phyloP scores from a whole-genome alignment of 2,797 vertebrate species.

The Scolopax rusticola region DNA sequence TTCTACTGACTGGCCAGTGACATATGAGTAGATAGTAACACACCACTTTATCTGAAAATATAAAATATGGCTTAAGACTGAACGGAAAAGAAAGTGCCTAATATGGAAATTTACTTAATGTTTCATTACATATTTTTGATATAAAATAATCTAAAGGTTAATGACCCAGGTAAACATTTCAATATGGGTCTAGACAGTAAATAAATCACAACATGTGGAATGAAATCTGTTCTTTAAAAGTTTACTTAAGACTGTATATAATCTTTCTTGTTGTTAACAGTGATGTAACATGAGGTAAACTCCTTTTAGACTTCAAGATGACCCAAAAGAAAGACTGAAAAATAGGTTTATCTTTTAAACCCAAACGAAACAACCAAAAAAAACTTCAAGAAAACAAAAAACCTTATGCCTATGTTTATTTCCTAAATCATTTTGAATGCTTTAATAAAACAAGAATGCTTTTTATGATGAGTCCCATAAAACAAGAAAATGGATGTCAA shows the following conservation, averaged over 20 bases:
- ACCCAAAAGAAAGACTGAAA: background rate
- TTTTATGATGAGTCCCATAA: background rate
- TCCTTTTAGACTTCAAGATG: background rate
- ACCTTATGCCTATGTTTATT: background rate
- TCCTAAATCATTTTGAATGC: background rate
- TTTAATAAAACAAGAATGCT: background rate
- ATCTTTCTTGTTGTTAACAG: background rate
- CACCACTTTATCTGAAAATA: background rate
- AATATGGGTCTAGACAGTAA: background rate
- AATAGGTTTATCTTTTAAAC: background rate
- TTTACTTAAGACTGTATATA: background rate
- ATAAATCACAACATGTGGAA: background rate
- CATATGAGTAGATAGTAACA: background rate
- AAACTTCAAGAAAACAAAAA: background rate
- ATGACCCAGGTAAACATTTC: background rate
- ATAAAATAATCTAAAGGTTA: background rate
- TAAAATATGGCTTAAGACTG: background rate
- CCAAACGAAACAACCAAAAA: background rate
- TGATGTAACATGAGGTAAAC: background rate
- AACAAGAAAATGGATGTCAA: background rate
- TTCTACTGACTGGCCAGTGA: background rate
- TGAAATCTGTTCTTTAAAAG: background rate
- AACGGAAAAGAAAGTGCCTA: background rate
- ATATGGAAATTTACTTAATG: slow-evolving; percentile 18
- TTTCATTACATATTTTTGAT: background rate